Base-by-base conservation (phyloP, 2,888 invertebrate genomes). In the Atethmia centrago region DNA sequence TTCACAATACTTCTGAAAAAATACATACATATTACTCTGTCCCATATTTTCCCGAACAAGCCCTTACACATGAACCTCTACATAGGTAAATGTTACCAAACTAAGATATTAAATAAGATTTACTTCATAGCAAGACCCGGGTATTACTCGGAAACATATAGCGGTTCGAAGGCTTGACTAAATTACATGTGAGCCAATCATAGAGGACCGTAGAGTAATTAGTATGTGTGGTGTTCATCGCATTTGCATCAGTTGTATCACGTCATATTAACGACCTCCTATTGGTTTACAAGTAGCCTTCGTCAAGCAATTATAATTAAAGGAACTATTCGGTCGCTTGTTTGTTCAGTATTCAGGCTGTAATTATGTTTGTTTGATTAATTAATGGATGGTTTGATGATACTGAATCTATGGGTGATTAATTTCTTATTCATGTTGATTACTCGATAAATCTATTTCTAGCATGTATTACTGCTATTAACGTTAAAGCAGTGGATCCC, bases 121-220 rank as follows among this genome's bases (percentile, higher is more conserved):
- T 69, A 79, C 69, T 69, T 67, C 25, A 49, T 53, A 49, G 61
- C 55, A 67, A 80, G 72, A 63, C 75, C 66, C 71, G 51, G 58
- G 70, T 69, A 77, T 72, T 80, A 82, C 62, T 67, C 36, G 68
- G 58, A 82, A 88, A 90, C 65, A 63, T 75, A 84, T 84, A 79
- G 80, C 77, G 87, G 84, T 79, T 75, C 82, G 66, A 77, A 79
- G 74, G 85, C 83, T 85, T 87, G 85, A 87, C 82, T 82, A 80
- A 89, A 88, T 92, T 91, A 92, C 88, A 90, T 75, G 85, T 86
- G 85, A 86, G 82, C 87, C 88, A 87, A 90, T 91, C 88, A 88
- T 79, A 82, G 71, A 82, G 84, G 86, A 64, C 79, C 74, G 58
- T 47, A 68, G 63, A 74, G 79, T 90, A 89, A 92, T 93, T 91